Conservation (phyloP, 2,113 vertebrate species). For the Callipepla squamata region DNA sequence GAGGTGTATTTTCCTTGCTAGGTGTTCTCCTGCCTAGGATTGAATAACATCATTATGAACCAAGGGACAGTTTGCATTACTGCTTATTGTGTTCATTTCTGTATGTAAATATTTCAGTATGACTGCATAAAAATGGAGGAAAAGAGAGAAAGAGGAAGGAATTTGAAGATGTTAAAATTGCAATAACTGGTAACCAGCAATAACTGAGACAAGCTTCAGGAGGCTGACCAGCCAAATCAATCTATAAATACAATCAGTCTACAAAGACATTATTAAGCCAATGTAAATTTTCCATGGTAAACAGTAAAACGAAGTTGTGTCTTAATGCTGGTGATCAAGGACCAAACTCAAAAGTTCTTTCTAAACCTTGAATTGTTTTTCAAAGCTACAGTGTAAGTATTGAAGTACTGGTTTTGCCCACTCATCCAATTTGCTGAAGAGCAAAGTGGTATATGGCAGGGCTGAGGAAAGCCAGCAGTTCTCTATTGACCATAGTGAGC, state of each 20-base stretch:
- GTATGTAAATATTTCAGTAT: background rate
- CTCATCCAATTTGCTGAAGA: rapidly evolving
- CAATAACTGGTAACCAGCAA: background rate
- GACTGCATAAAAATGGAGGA: background rate
- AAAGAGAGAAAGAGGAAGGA: background rate
- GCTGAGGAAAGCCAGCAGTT: background rate
- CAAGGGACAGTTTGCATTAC: background rate
- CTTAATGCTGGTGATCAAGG: background rate
- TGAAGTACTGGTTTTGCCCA: background rate
- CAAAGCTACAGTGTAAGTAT: background rate
- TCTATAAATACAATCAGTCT: too few species aligned
- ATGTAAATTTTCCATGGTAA: background rate
- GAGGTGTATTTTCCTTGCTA: background rate
- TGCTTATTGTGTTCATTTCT: background rate
- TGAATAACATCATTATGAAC: background rate
- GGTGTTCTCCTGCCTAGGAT: background rate
- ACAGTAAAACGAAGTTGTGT: background rate
- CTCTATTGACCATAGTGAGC: background rate
- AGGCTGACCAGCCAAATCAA: background rate
- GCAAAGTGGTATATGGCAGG: background rate
- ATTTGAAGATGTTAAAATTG: background rate
- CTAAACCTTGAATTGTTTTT: background rate
- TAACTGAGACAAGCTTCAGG: background rate
- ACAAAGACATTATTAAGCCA: background rate
- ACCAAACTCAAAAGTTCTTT: background rate